Percentiles rank a stretch among this genome's conserved stretches.
Conservation (phyloP, 2,888 invertebrate species). For the Trisateles emortualis region DNA sequence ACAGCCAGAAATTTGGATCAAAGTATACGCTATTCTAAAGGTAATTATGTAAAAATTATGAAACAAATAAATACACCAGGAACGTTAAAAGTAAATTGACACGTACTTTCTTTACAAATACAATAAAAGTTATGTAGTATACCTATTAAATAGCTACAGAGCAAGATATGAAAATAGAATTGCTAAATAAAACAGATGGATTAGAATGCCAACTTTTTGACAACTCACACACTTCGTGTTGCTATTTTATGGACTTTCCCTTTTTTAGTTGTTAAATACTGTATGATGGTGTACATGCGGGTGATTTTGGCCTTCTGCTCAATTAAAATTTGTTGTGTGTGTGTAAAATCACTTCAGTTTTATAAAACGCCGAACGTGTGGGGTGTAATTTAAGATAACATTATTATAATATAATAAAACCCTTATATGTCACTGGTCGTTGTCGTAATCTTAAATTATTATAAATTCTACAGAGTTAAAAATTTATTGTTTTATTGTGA, state of each 20-base stretch:
- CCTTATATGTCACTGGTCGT: too few relatives aligned
- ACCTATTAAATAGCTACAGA: slow-evolving; percentile 34
- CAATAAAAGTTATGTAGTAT: slow-evolving; percentile 18
- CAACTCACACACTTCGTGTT: slow-evolving; percentile 57
- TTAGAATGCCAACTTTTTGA: slow-evolving; percentile 80
- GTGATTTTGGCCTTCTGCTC: background rate
- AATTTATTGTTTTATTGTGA: too few relatives aligned
- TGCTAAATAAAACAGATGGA: slow-evolving; percentile 78
- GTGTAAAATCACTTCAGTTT: too few relatives aligned
- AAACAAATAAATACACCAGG: slow-evolving; percentile 17
- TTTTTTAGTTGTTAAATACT: background rate
- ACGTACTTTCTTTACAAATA: slow-evolving; percentile 4
- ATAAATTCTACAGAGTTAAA: too few relatives aligned
- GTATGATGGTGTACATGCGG: background rate
- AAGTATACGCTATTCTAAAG: slow-evolving; percentile 22
- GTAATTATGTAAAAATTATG: slow-evolving; percentile 11
- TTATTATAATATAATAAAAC: too few relatives aligned
- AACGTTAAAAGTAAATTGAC: background rate
- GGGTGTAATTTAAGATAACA: too few relatives aligned
- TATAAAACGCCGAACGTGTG: too few relatives aligned
- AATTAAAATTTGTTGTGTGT: too few relatives aligned
- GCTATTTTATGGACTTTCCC: background rate
- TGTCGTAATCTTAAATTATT: too few relatives aligned
- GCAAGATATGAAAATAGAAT: slow-evolving; percentile 64
- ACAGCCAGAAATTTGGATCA: slow-evolving; percentile 19